Evolutionary conservation across 2,113 vertebrate species (phyloP), one percentile per base, ranked within the genome.

Genomic region (Platycercus adscitus): DNA sequence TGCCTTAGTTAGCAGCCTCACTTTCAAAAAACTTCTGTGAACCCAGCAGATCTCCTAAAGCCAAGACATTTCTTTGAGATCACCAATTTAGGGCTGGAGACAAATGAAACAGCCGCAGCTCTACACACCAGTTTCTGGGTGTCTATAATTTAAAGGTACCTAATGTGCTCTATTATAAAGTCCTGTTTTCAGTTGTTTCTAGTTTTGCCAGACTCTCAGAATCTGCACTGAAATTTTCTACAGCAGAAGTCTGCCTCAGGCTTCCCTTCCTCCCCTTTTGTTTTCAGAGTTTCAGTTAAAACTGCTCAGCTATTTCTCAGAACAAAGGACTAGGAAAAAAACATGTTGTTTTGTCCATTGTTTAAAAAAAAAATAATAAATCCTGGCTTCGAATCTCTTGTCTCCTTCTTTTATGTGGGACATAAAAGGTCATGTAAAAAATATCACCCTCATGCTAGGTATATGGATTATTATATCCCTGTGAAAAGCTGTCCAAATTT

Each of bases 231-330:
- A 96, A 94, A 94, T 94, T 96, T 97, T 96, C 86, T 81, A 37
- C 70, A 86, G 72, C 83, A 84, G 69, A 86, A 96, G 66, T 93
- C 77, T 93, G 96, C 95, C 95, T 96, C 93, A 76, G 96, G 96
- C 93, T 94, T 86, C 90, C 88, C 86, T 96, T 94, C 79, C 43
- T 96, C 69, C 35, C 35, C 65, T 93, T 95, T 94, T 94, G 91
- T 92, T 91, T 95, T 91, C 90, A 35, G 56, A 93, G 80, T 94
- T 96, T 91, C 95, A 91, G 79, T 75, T 96, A 95, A 93, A 96
- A 94, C 77, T 94, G 82, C 70, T 96, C 93, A 97, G 88, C 92
- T 93, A 76, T 93, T 92, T 94, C 90, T 78, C 65, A 92, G 86
- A 96, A 91, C 88, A 95, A 95, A 97, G 92, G 70, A 39, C 69